Evolutionary conservation across 2,888 invertebrate genomes (phyloP), one percentile per base, ranked within the genome.

Genomic region (Cantharis rufa): DNA sequence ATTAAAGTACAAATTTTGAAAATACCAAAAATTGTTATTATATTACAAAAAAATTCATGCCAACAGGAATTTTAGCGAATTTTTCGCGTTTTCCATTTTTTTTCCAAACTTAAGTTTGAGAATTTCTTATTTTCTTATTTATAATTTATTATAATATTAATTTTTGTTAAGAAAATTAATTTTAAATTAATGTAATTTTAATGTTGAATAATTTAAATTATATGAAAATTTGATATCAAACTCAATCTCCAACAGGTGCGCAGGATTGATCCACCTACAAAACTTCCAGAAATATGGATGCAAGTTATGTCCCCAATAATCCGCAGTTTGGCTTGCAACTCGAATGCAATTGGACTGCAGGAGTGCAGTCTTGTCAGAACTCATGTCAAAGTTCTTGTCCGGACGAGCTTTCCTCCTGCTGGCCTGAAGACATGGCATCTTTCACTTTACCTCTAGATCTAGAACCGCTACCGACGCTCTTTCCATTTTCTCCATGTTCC

Each of bases 381-480:
- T 86, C 78, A 77, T 79, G 78, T 72, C 81, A 75, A 77, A 89
- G 87, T 87, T 85, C 88, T 86, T 84, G 86, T 86, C 85, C 84
- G 80, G 87, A 88, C 86, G 91, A 90, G 68, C 78, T 86, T 16
- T 86, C 86, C 11, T 84, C 86, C 72, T 86, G 85, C 79, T 86
- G 87, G 86, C 85, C 86, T 79, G 95, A 95, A 88, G 95, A 95
- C 88, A 95, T 95, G 92, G 95, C 94, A 72, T 94, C 95, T 61
- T 96, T 96, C 89, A 93, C 95, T 0, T 88, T 96, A 82, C 95
- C 96, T 21, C 92, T 96, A 82, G 97, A 97, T 86, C 90, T 97
- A 86, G 97, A 97, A 85, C 96, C 96, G 9, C 88, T 97, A 81
- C 95, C 96, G 0, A 94, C 94, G 76, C 91, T 97, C 72, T 96